phyloP scores from a whole-genome alignment of 2,888 invertebrate genomes.

The Bombylius discolor region DNA sequence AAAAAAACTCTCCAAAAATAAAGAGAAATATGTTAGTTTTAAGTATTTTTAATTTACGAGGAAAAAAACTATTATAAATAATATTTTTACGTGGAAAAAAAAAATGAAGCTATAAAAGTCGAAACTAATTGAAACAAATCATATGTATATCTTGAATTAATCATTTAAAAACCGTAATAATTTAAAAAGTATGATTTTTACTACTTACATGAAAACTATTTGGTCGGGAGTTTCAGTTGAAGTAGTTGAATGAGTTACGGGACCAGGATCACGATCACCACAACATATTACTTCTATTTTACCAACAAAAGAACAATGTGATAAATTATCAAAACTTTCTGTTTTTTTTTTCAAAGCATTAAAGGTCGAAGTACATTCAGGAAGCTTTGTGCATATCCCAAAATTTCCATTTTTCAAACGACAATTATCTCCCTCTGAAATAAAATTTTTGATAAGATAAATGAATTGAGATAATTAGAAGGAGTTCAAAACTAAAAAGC shows the following conservation, averaged over 20 bases:
- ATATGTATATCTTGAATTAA: too few species aligned
- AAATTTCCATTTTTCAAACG: constrained; percentile 2
- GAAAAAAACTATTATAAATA: too few species aligned
- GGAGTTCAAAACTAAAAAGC: too few species aligned
- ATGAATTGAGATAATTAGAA: too few species aligned
- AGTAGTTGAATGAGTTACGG: neutral
- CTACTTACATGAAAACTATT: neutral
- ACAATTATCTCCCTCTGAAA: constrained; percentile 13
- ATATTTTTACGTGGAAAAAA: too few species aligned
- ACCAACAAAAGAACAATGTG: constrained; percentile 21
- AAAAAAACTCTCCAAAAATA: too few species aligned
- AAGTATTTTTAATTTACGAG: too few species aligned
- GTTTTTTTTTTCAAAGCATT: constrained; percentile 15
- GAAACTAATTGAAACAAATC: too few species aligned
- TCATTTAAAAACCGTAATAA: too few species aligned
- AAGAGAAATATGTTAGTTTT: too few species aligned
- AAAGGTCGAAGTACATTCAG: constrained; percentile 16
- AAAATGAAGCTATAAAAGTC: too few species aligned
- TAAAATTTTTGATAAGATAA: neutral
- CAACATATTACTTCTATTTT: constrained; percentile 26
- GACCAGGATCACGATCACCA: constrained; percentile 13
- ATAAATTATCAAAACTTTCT: constrained; percentile 17
- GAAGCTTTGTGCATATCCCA: constrained; percentile 20
- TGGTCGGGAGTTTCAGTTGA: neutral
- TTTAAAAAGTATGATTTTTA: too few species aligned